Base-by-base conservation (phyloP, 1,140 invertebrate genomes). In the Bombyx mori region DNA sequence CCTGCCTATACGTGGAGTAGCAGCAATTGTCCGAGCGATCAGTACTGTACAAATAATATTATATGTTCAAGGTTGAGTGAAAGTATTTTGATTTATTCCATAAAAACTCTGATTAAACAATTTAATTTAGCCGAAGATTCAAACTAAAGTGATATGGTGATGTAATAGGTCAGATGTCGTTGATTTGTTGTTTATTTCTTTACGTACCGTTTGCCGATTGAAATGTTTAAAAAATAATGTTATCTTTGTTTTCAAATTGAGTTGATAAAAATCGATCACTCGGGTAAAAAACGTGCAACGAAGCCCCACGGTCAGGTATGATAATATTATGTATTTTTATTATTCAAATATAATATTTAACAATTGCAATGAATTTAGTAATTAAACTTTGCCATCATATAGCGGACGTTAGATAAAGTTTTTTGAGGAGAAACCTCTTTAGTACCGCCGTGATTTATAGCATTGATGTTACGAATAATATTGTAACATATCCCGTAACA, bases 141-240 rank as follows among this genome's bases (percentile, higher is more conserved):
- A 49, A 49, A 35, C 12, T 35, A 35, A 49, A n/a, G 48, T 22
- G 22, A 49, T 22, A 5, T 8, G 48, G n/a, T 49, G 48, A 49
- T 49, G 48, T 49, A 49, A 49, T 49, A 49, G 22, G 48, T 49
- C 48, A 49, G 12, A 49, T 49, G 48, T 49, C 48, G 22, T 35
- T 12, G 48, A 22, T 49, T 49, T 49, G 12, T 18, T 54, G 52
- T 54, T 54, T 44, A 44, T 56, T 60, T 49, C 26, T 56, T 49
- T 12, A 42, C 35, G 42, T 42, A 54, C 42, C 44, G 26, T 44
- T 52, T 56, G n/a, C 54, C 49, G 63, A 58, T 57, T 65, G 51
- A 57, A 59, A 48, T 64, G 47, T 35, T 10, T 58, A 63, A 57
- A 57, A 73, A 76, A 75, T 66, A 73, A 44, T 69, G 58, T 70